Evolutionary conservation across 2,888 invertebrate genomes (phyloP), one percentile per base, ranked within the genome.

Genomic region (Hedychridium roseum): DNA sequence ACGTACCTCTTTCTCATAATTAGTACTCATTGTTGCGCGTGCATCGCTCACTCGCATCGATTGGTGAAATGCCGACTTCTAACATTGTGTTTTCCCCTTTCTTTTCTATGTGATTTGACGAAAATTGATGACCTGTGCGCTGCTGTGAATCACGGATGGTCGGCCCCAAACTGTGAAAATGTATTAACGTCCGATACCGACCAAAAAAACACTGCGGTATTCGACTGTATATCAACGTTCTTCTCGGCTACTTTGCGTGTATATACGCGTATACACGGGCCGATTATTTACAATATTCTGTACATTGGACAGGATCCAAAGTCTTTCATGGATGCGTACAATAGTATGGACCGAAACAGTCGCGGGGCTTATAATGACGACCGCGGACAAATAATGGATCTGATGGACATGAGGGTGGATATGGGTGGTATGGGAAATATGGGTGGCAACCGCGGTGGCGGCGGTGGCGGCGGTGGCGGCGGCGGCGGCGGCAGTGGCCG

Each of bases 21-120:
- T 31, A 14, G 3, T 43, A 23, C 26, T 31, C 7, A 51, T 41
- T 39, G 40, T 61, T 57, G 52, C 54, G 60, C 66, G 62, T 60
- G 55, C 37, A 21, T 50, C 32, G 43, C 18, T 54, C 58, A 53
- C 31, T 20, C 48, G 58, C 56, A 57, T 39, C 50, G 38, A 36
- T 23, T 28, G 14, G 7, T 7, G 31, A 3, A 31, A 31, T 14
- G 16, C 3, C 54, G 60, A 57, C 60, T 57, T 78, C 79, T 79
- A 80, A 80, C 79, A 73, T 64, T 73, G 70, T 78, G 65, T 79
- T 79, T 77, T 74, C 78, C 79, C 76, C 70, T 78, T 78, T 78
- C 74, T 79, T 78, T 80, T 80, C 79, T 79, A 80, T 80, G 79
- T 80, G 76, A 78, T 78, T 70, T 78, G 76, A 78, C 76, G 78